Percentiles rank a stretch among this genome's conserved stretches.
Evolutionary conservation across 2,113 vertebrate species (phyloP).

Genomic region (Dicentrarchus labrax): DNA sequence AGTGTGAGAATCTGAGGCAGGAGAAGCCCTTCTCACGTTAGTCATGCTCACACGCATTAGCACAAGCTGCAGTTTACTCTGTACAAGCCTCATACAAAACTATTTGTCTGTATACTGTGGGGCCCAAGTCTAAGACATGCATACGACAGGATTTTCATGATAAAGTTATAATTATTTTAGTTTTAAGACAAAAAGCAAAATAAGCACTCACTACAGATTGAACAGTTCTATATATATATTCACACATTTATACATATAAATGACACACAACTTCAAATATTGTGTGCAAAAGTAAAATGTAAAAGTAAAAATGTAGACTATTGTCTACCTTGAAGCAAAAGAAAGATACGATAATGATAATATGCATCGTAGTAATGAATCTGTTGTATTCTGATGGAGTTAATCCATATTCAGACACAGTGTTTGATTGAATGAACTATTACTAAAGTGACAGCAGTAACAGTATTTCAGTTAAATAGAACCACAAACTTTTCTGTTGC

Average conservation of each 20-base stretch:
- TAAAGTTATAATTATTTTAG: neutral
- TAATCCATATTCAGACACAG: no score
- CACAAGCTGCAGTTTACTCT: slow-evolving; percentile 27
- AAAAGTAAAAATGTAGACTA: no score
- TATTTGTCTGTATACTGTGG: neutral
- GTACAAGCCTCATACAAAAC: neutral
- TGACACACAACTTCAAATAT: neutral
- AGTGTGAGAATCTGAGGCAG: slow-evolving; percentile 51
- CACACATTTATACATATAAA: neutral
- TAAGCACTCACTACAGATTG: no score
- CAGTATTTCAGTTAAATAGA: no score
- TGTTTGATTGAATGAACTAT: no score
- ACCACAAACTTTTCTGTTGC: no score
- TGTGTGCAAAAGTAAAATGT: no score
- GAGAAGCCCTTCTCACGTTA: slow-evolving; percentile 58
- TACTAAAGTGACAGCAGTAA: no score
- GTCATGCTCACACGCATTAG: slow-evolving; percentile 58
- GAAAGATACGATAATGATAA: neutral
- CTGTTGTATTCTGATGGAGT: no score
- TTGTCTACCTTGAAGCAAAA: neutral
- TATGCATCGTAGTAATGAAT: no score
- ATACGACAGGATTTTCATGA: neutral
- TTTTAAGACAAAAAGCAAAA: neutral
- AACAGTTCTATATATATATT: no score
- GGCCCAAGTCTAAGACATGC: neutral